Percentiles rank a stretch among this genome's conserved stretches.
Evolutionary conservation across 92 coral and sea anemone species (phyloP).

Genomic region (Muricea muricata): DNA sequence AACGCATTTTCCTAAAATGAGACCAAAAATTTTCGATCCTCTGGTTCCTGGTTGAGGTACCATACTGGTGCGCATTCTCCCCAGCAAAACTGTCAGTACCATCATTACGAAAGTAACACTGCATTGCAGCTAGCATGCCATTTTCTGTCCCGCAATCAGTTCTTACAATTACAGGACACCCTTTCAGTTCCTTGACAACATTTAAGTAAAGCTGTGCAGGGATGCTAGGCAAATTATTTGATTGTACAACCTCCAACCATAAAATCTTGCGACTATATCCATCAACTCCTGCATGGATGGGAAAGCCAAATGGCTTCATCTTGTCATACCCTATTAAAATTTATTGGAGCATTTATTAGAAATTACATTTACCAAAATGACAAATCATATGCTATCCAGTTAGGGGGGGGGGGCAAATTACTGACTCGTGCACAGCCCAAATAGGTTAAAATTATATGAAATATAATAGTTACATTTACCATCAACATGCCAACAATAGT

Average conservation of each 20-base stretch:
- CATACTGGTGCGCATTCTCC: slow-evolving; percentile 56
- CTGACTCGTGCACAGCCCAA: too few species aligned
- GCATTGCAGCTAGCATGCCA: slow-evolving; percentile 44
- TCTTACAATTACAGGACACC: slow-evolving; percentile 42
- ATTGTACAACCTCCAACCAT: slow-evolving; percentile 37
- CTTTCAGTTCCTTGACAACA: slow-evolving; percentile 45
- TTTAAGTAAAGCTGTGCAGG: slow-evolving; percentile 38
- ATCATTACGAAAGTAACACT: slow-evolving; percentile 26
- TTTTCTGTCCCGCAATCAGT: slow-evolving; percentile 62
- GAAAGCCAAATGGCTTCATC: too few species aligned
- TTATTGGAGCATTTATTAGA: too few species aligned
- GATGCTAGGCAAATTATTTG: slow-evolving; percentile 51
- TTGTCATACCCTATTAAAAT: too few species aligned
- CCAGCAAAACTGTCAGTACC: slow-evolving; percentile 37
- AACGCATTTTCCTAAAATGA: slow-evolving; percentile 32
- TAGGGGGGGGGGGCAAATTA: too few species aligned
- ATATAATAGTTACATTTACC: too few species aligned
- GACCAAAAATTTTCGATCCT: slow-evolving; percentile 53
- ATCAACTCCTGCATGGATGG: too few species aligned
- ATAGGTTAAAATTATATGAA: too few species aligned
- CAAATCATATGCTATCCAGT: too few species aligned
- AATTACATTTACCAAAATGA: too few species aligned
- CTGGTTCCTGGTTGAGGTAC: slow-evolving; percentile 52
- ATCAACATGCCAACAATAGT: too few species aligned
- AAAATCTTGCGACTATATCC: too few species aligned